phyloP scores from a whole-genome alignment of 2,113 vertebrate species.

The Psilopsiagon aymara region DNA sequence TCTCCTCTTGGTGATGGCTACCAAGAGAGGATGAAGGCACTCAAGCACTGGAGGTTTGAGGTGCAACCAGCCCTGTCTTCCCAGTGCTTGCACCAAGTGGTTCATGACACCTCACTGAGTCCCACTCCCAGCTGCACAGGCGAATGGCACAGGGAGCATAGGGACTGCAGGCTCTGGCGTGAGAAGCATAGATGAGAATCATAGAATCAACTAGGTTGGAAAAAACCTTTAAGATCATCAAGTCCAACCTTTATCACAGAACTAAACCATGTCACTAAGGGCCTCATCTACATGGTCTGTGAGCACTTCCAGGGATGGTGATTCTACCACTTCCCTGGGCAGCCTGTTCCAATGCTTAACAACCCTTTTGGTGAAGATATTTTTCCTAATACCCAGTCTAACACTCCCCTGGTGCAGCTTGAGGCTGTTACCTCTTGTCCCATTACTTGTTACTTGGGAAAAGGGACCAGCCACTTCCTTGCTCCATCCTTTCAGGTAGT shows the following conservation, averaged over 20 bases:
- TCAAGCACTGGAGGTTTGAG: not conserved
- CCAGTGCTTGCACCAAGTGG: fast-evolving
- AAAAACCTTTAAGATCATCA: not conserved
- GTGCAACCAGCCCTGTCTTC: not conserved
- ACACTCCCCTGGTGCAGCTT: not conserved
- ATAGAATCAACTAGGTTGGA: not conserved
- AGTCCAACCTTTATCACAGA: not conserved
- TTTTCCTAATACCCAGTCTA: not conserved
- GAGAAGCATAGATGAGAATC: not conserved
- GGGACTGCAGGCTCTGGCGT: not conserved
- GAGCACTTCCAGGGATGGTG: not conserved
- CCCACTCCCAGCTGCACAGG: not conserved
- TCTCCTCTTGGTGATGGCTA: not conserved
- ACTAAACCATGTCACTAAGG: not conserved
- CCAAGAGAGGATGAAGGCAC: fast-evolving
- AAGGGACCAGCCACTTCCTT: not conserved
- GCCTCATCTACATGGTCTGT: not conserved
- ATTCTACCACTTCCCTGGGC: not conserved
- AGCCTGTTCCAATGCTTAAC: not conserved
- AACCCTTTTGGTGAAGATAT: not conserved
- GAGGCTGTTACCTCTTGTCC: not conserved
- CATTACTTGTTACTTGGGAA: not conserved
- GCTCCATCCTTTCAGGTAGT: not conserved
- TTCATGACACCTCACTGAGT: fast-evolving
- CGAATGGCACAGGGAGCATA: fast-evolving